A percentile compares a stretch with the other conserved stretches of the same genome.
phyloP scores from a whole-genome alignment of 2,113 vertebrate species.

The Probosciger aterrimus region DNA sequence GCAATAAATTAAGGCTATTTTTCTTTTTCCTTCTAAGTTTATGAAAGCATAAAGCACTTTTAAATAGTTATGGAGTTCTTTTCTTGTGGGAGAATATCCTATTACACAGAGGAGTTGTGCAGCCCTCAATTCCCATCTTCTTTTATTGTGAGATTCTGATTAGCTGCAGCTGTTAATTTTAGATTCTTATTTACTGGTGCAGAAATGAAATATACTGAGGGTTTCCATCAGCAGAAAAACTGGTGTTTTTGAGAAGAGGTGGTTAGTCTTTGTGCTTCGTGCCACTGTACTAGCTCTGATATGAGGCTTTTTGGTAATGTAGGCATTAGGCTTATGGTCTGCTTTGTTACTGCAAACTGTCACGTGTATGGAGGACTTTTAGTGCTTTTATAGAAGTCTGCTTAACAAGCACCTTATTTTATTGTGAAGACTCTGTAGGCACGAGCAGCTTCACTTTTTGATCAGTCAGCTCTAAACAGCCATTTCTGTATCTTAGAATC shows the following conservation, averaged over 20 bases:
- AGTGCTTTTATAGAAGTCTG: background rate
- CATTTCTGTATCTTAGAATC: background rate
- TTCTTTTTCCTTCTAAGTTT: conserved; percentile 6
- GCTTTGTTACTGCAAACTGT: background rate
- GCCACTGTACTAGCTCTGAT: background rate
- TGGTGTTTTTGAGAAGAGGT: background rate
- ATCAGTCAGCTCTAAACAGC: background rate
- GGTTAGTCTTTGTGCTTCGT: background rate
- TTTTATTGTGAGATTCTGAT: background rate
- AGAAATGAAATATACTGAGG: background rate
- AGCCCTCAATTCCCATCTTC: background rate
- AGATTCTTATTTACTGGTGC: background rate
- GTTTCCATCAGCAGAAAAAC: background rate
- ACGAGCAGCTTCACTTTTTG: background rate
- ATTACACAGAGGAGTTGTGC: background rate
- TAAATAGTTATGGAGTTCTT: background rate
- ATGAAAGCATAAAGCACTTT: conserved; percentile 2
- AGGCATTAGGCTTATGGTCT: background rate
- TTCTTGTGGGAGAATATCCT: conserved; percentile 15
- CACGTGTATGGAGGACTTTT: background rate
- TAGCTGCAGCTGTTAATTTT: conserved; percentile 33
- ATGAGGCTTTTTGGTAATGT: background rate
- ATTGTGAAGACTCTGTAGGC: background rate
- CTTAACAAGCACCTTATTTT: background rate
- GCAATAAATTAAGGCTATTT: background rate